Percentiles rank a stretch among this genome's conserved stretches.
Evolutionary conservation across 2,888 invertebrate genomes (phyloP).

Genomic region (Melanargia galathea): DNA sequence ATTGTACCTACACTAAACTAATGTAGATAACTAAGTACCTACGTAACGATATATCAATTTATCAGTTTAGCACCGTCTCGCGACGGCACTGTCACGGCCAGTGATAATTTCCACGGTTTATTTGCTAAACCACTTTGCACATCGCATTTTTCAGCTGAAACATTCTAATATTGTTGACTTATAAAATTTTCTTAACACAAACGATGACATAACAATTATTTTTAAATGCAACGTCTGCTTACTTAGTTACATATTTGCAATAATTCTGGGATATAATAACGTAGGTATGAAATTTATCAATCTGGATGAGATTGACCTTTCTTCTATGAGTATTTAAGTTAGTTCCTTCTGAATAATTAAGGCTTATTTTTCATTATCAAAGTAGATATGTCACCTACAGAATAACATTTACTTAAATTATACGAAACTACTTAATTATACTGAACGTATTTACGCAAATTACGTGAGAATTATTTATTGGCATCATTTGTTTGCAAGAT

Average conservation of each 20-base stretch:
- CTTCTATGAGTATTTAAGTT: too few species aligned
- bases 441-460: background rate
- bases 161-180: slow-evolving; percentile 21
- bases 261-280: background rate
- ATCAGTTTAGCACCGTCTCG: slow-evolving; percentile 38
- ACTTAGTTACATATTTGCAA: background rate
- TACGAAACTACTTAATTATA: background rate
- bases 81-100: slow-evolving; percentile 60
- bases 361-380: background rate
- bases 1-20: too few species aligned
- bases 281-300: too few species aligned
- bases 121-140: slow-evolving; percentile 36
- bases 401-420: background rate
- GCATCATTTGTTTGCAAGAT: slow-evolving; percentile 12
- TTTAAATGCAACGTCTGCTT: background rate
- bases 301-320: too few species aligned
- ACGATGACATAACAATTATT: slow-evolving; percentile 7
- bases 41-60: slow-evolving; percentile 36
- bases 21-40: too few species aligned
- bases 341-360: too few species aligned
- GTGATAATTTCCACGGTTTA: slow-evolving; percentile 43
- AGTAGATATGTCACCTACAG: background rate
- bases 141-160: slow-evolving; percentile 29
- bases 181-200: slow-evolving; percentile 4
- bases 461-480: slow-evolving; percentile 26